Base-by-base conservation (phyloP, 2,797 vertebrate genomes). In the Pterois miles region DNA sequence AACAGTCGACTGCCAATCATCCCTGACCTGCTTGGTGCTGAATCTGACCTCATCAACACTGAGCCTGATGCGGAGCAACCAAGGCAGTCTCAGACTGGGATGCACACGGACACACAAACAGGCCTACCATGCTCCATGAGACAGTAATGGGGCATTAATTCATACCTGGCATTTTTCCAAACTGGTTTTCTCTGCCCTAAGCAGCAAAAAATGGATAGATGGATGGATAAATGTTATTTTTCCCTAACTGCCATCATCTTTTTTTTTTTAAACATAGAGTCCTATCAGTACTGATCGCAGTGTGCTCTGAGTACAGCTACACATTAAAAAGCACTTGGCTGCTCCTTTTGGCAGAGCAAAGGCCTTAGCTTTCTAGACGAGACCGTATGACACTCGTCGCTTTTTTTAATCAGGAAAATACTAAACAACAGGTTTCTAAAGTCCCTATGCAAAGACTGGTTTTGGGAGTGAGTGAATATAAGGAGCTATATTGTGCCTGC, bases 1-100 rank as follows among this genome's bases (percentile, higher is more conserved):
- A 85, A 85, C 80, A 71, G 60, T 84, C 63, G 71, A 54, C 83
- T 87, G 92, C 58, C 91, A 94, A 88, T 92, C 92, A 89, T 79
- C 14, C 31, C 58, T 23, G 67, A 86, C 89, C 90, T 84, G 65
- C 50, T 64, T 9, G 64, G 50, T 69, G 72, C 78, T 83, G 65
- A 43, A 29, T 65, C 52, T 75, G 82, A 87, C 75, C 89, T 54
- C 62, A 91, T 85, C 81, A 86, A 71, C 77, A 68, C 33, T 2
- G 38, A 79, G 74, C 13, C 70, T 20, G 59, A 78, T 31, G 65
- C 80, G 68, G 78, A 81, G 63, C 69, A 40, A 73, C 31, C 20
- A 53, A 77, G 65, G 58, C 2, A 7, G 27, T 20, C 76, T 74
- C 67, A 74, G 73, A 46, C 57, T 65, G 60, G 64, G 40, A 80